A percentile compares a stretch with the other conserved stretches of the same genome.
Conservation (phyloP, 2,113 vertebrate genomes). For the Pseudorectes ferrugineus region DNA sequence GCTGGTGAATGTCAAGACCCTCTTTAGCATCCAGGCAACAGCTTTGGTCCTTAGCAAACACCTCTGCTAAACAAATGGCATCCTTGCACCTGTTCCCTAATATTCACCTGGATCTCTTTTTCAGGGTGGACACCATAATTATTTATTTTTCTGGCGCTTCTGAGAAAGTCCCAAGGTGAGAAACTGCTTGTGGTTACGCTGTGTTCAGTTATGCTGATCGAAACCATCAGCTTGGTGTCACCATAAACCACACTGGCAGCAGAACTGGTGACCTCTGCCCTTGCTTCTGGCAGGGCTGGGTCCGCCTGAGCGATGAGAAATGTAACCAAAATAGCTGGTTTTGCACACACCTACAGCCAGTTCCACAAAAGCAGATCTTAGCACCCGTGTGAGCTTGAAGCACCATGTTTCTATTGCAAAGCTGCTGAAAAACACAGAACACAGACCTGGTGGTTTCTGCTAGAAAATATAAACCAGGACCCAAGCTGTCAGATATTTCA, state of each 20-base stretch:
- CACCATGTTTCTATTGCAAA: background rate
- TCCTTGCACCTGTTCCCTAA: background rate
- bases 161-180: conserved; percentile 12
- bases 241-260: background rate
- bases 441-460: background rate
- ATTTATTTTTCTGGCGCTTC: background rate
- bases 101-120: background rate
- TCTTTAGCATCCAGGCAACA: background rate
- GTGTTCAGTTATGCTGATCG: background rate
- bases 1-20: background rate
- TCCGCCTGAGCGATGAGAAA: background rate
- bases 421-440: background rate
- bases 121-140: background rate
- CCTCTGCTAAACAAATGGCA: background rate
- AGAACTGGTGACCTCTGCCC: background rate
- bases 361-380: background rate
- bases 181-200: background rate
- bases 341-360: background rate
- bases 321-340: background rate
- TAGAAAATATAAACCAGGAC: background rate
- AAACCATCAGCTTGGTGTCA: background rate
- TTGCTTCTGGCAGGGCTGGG: background rate
- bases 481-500: background rate
- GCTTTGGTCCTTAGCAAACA: background rate
- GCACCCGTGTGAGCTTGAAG: background rate